Base-by-base conservation (phyloP, 1,140 invertebrate genomes). In the Saccostrea glomerata region DNA sequence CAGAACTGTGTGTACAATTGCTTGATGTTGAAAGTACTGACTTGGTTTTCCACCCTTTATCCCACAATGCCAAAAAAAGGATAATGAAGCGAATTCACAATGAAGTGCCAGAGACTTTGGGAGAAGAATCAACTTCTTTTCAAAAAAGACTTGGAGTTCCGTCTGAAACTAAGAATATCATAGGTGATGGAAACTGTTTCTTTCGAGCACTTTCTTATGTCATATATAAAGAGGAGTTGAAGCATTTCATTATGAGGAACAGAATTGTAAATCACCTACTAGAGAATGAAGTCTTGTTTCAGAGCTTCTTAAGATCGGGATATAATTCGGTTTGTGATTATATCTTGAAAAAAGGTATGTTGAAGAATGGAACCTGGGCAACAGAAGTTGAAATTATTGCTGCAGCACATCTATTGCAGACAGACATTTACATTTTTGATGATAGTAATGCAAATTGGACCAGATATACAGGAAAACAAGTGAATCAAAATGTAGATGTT, bases 331-430 rank as follows among this genome's bases (percentile, higher is more conserved):
- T 87, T 13, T 77, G 55, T 9, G 47, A 87, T 25, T 87, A 77
- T 47, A 9, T 87, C 36, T 55, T 87, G 56, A 87, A 77, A 70
- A 87, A 77, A 40, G 73, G 63, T 11, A 87, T 87, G 86, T 54
- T 87, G 6, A 54, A 87, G 15, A 87, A 82, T 36, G 73, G 86
- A 15, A 82, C 70, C 6, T 87, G 86, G 86, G 86, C 86, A 3
- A 87, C 86, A n/a, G 86, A 87, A 87, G 73, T 87, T 2, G 86
- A 87, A 87, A 87, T 87, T n/a, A 25, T 82, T n/a, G 86, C 70
- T 2, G 70, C 73, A n/a, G 86, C 86, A 23, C 23, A 82, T 87
- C 54, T 87, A 25, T 47, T 87, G 1, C 20, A 54, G 25, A 87
- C 86, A 55, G 73, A 82, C 25, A 77, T 87, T 54, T 87, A 82